A percentile compares a stretch with the other conserved stretches of the same genome.
These are phyloP conservation scores for Amniataba percoides DNA, from an alignment of 2,797 vertebrate genomes.

Conservation along the genomic window DNA sequence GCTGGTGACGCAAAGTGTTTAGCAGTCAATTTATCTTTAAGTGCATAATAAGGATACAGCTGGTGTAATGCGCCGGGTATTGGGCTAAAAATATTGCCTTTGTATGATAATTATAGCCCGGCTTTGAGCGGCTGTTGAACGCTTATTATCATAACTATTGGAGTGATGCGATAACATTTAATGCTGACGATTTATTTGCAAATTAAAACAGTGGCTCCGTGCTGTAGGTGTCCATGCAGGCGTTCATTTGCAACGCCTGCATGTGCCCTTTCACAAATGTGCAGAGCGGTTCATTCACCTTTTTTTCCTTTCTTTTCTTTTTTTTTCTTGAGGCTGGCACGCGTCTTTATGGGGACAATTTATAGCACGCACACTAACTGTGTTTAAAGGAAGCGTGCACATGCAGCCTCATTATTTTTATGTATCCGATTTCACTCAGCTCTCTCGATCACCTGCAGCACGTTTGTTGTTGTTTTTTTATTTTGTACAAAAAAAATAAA, in stretches of 20 bases:
- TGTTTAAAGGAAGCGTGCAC: conserved; percentile 32
- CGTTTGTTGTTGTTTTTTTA: conserved; percentile 25
- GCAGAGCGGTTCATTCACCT: conserved; percentile 10
- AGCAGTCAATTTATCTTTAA: conserved; percentile 87
- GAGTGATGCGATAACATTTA: conserved; percentile 38
- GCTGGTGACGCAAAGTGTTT: conserved; percentile 85
- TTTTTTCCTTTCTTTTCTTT: neutral
- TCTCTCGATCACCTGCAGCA: conserved; percentile 27
- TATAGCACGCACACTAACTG: conserved; percentile 36
- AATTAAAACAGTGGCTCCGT: conserved; percentile 2
- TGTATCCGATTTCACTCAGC: conserved; percentile 23
- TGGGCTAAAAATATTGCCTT: conserved; percentile 59
- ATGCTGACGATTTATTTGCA: conserved; percentile 34
- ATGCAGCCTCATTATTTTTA: conserved; percentile 47
- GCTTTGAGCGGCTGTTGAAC: conserved; percentile 25
- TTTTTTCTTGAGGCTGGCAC: conserved; percentile 3
- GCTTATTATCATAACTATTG: conserved; percentile 41
- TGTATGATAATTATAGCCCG: conserved; percentile 69
- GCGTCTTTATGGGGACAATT: conserved; percentile 44
- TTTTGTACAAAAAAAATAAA: too few relatives aligned
- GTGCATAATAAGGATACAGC: conserved; percentile 83
- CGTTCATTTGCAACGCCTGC: conserved; percentile 7
- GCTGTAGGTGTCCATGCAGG: neutral
- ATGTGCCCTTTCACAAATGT: conserved; percentile 17
- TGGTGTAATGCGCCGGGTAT: conserved; percentile 70